These are phyloP conservation scores for Tachuris rubrigastra DNA, from an alignment of 2,113 vertebrate genomes.

Conservation along the genomic window DNA sequence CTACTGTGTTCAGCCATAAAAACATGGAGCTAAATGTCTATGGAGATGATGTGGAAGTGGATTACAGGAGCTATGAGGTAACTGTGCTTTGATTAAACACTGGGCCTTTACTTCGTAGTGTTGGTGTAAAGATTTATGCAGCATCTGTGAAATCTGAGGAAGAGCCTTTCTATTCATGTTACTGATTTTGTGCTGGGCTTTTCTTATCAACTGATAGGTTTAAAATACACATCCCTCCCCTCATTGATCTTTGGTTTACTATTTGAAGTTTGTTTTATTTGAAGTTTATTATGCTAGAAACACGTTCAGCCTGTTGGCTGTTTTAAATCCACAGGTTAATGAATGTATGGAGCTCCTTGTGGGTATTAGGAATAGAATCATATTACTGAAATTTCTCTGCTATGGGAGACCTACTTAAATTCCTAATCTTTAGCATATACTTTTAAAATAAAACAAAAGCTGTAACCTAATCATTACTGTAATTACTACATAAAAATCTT, in stretches of 20 bases:
- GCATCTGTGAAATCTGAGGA: not conserved
- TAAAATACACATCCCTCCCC: not conserved
- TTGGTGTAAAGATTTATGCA: not conserved
- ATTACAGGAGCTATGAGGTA: conserved; percentile 97
- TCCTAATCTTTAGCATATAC: not conserved
- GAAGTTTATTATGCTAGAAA: not conserved
- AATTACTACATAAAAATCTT: not conserved
- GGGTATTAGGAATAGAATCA: not conserved
- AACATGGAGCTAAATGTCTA: conserved; percentile 99
- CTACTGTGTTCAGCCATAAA: conserved; percentile 97
- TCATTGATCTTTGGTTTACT: not conserved
- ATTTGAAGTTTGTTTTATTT: not conserved
- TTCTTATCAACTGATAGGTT: not conserved
- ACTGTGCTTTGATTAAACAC: not conserved
- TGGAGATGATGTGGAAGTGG: conserved; percentile 97
- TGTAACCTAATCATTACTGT: not conserved
- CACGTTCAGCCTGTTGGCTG: not conserved
- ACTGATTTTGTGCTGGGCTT: not conserved
- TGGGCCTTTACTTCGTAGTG: not conserved
- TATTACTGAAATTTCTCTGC: not conserved
- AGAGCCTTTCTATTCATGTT: not conserved
- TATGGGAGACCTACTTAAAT: not conserved
- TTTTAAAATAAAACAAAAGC: not conserved
- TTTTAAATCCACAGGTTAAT: not conserved
- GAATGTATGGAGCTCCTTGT: not conserved